phyloP scores from a whole-genome alignment of 1,140 invertebrate genomes.

The Dinoponera quadriceps region DNA sequence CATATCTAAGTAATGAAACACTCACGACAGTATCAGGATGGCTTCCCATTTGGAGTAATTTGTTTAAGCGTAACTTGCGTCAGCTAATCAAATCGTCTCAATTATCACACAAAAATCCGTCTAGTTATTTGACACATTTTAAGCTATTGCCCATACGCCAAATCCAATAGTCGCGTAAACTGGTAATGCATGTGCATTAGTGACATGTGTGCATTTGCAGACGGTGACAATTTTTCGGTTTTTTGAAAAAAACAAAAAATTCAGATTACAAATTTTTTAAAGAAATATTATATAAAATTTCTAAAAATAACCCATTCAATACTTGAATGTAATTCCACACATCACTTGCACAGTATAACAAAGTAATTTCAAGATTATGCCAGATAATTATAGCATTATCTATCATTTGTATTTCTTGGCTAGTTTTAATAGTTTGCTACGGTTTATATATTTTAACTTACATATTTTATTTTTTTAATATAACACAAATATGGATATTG shows the following conservation, averaged over 20 bases:
- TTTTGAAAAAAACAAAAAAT: background rate
- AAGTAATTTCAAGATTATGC: constrained; percentile 3
- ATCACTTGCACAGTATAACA: background rate
- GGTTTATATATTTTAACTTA: background rate
- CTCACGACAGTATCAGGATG: no score
- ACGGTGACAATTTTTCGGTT: no score
- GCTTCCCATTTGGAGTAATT: no score
- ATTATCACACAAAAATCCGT: no score
- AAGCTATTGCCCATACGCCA: constrained; percentile 5
- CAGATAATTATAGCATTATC: background rate
- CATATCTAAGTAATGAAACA: no score
- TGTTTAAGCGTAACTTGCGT: no score
- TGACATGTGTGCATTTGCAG: no score
- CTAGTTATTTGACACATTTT: constrained; percentile 2
- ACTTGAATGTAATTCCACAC: background rate
- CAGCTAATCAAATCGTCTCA: no score
- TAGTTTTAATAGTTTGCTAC: background rate
- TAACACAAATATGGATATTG: background rate
- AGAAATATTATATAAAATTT: constrained; percentile 7
- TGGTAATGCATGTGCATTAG: no score
- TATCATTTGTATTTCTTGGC: background rate
- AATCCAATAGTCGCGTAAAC: background rate
- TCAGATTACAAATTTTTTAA: background rate
- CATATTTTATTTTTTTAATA: no score
- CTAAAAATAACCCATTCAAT: background rate